Percentiles rank a stretch among this genome's conserved stretches.
Evolutionary conservation across 2,113 vertebrate genomes (phyloP).

Genomic region (Cryptotis parvus): DNA sequence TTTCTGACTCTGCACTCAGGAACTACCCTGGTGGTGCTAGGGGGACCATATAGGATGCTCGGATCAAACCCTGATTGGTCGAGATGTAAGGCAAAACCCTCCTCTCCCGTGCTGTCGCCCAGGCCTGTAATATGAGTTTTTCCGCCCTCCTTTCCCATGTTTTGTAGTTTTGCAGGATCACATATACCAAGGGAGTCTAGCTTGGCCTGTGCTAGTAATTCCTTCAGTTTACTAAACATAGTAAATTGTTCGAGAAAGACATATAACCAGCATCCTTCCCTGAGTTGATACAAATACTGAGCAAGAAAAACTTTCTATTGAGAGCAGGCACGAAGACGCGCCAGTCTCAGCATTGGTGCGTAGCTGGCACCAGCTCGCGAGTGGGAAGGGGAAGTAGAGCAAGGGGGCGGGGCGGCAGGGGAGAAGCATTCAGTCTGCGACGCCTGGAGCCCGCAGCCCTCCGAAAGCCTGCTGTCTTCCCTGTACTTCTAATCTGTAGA

Average conservation of each 20-base stretch:
- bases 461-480: background rate
- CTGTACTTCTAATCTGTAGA: background rate
- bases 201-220: background rate
- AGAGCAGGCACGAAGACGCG: background rate
- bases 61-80: too few relatives aligned
- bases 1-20: too few relatives aligned
- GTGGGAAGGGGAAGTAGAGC: background rate
- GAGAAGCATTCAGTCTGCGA: background rate
- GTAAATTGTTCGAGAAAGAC: conserved; percentile 13
- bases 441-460: background rate
- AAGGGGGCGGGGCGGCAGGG: too few relatives aligned
- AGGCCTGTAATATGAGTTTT: background rate
- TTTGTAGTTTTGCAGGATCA: background rate
- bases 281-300: conserved; percentile 7
- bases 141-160: background rate
- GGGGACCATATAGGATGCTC: too few relatives aligned
- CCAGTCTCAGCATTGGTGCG: background rate
- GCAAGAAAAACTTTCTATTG: background rate
- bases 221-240: background rate
- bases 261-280: background rate
- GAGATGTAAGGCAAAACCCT: too few relatives aligned
- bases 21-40: too few relatives aligned
- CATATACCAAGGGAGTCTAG: background rate
- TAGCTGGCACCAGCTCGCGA: background rate
- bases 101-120: too few relatives aligned